Conservation (phyloP, 2,113 vertebrate species). For the Gasterosteus nipponicus region DNA sequence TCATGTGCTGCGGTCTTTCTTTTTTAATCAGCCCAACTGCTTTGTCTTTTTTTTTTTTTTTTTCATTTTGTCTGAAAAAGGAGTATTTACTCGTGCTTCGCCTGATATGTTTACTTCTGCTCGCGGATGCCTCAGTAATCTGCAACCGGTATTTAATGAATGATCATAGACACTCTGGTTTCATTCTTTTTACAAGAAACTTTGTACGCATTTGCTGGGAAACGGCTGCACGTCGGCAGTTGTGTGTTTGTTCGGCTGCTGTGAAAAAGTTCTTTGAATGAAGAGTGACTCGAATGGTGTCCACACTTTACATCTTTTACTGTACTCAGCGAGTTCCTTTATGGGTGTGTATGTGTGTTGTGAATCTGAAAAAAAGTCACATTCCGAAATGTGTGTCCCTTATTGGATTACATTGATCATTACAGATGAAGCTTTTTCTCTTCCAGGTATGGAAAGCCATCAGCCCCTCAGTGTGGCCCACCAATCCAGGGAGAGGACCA, state of each 20-base stretch:
- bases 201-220: slow-evolving; percentile 6
- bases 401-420: slow-evolving; percentile 20
- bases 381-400: slow-evolving; percentile 21
- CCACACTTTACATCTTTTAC: neutral
- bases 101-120: slow-evolving; percentile 47
- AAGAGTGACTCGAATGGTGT: slow-evolving; percentile 1
- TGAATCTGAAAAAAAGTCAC: neutral
- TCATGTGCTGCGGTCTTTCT: slow-evolving; percentile 59
- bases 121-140: slow-evolving; percentile 12
- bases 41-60: slow-evolving; percentile 3
- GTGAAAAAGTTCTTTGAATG: neutral
- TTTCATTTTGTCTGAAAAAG: slow-evolving; percentile 14
- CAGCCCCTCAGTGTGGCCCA: slow-evolving; percentile 88
- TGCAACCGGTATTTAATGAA: slow-evolving; percentile 2
- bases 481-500: slow-evolving; percentile 89
- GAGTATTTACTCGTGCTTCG: slow-evolving; percentile 15
- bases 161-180: neutral
- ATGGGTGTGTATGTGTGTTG: slow-evolving; percentile 5
- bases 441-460: slow-evolving; percentile 83
- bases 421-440: slow-evolving; percentile 29
- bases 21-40: slow-evolving; percentile 5
- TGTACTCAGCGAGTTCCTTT: neutral
- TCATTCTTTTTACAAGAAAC: neutral
- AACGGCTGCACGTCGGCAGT: slow-evolving; percentile 19
- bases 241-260: slow-evolving; percentile 2